Evolutionary conservation across 2,113 vertebrate genomes (phyloP), one percentile per base, ranked within the genome.

Genomic region (Natator depressus): DNA sequence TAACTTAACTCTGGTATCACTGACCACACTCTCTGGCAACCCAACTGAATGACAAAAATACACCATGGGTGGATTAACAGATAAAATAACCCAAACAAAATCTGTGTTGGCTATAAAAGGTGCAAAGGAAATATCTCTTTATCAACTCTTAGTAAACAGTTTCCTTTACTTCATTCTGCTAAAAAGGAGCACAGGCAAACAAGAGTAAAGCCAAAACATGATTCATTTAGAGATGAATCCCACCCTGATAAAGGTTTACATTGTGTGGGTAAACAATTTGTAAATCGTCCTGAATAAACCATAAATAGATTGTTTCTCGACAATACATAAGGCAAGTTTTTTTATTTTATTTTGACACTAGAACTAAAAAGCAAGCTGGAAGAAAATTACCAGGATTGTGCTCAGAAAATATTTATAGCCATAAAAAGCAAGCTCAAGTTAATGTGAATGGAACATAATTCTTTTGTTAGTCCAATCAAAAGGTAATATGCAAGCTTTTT

Each of bases 61-160:
- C 9, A 95, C 55, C 82, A 85, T 90, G 87, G 16, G 90, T 42
- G 96, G 89, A 90, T 95, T 93, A 95, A 93, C 94, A 98, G 98
- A 98, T 98, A 98, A 98, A 98, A 98, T 97, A 99, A 98, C 98
- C 98, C 98, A 98, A 99, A 98, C 98, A 98, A 98, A 98, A 98
- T 97, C 97, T 95, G 97, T 89, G 97, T 83, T 98, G 94, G 95
- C 98, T 98, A 97, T 97, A 98, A 98, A 98, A 98, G 98, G 97
- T 98, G 97, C 98, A 98, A 97, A 99, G 99, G 99, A 99, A 99
- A 98, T 97, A 89, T 95, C 98, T 98, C 96, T 98, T 98, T 98
- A 98, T 99, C 98, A 98, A 98, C 97, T 98, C 96, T 97, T 97
- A 97, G 97, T 98, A 98, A 99, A 99, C 98, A 97, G 98, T 98